phyloP scores from a whole-genome alignment of 2,797 vertebrate genomes.

The Megaceryle alcyon region DNA sequence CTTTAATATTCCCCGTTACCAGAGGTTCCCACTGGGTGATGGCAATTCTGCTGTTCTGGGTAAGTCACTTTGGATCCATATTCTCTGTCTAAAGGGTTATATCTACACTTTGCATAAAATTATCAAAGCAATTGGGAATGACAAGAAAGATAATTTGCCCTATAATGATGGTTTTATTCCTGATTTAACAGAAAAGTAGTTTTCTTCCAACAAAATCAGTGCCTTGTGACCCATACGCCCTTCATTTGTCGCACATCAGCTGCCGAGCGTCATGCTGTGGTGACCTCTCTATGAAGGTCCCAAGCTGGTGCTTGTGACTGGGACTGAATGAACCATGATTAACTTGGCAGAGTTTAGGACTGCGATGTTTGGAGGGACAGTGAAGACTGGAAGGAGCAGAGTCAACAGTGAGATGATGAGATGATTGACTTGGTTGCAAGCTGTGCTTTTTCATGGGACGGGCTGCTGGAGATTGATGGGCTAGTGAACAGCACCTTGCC shows the following conservation, averaged over 20 bases:
- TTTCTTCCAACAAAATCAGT: neutral
- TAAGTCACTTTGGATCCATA: constrained; percentile 71
- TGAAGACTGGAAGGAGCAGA: neutral
- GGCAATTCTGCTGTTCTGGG: constrained; percentile 93
- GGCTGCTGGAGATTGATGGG: neutral
- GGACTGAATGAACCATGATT: neutral
- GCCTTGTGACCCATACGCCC: neutral
- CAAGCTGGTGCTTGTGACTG: neutral
- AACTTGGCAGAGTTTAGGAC: neutral
- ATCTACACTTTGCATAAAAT: neutral
- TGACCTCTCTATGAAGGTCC: neutral
- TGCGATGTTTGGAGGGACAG: neutral
- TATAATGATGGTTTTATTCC: neutral
- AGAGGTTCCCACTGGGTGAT: constrained; percentile 94
- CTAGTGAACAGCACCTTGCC: neutral
- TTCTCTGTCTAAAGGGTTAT: neutral
- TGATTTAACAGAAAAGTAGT: neutral
- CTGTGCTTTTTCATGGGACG: neutral
- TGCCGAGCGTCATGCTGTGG: neutral
- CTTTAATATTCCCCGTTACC: constrained; percentile 93
- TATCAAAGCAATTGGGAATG: neutral
- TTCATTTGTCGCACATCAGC: neutral
- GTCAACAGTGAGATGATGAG: neutral
- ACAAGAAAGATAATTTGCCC: neutral
- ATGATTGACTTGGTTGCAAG: neutral